Evolutionary conservation across 2,888 invertebrate genomes (phyloP).

Genomic region (Melolontha melolontha): DNA sequence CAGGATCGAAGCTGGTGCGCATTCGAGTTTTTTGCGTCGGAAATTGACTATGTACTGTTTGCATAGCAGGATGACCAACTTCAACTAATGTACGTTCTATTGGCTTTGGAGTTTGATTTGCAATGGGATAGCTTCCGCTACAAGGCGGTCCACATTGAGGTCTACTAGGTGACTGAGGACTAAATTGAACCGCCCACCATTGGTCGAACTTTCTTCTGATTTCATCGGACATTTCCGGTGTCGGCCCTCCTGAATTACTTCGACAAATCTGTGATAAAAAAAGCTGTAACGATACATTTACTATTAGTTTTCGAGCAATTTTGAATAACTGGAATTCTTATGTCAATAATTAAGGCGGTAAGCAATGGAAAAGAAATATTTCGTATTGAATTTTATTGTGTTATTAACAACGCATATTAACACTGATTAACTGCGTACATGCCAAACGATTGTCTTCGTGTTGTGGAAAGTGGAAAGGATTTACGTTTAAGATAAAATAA

Average conservation of each 20-base stretch:
- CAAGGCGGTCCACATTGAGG: constrained; percentile 66
- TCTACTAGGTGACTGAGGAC: constrained; percentile 67
- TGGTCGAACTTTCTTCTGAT: constrained; percentile 89
- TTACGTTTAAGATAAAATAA: too few relatives aligned
- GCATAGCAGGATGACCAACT: constrained; percentile 79
- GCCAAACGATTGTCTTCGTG: too few relatives aligned
- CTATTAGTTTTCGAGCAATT: constrained; percentile 13
- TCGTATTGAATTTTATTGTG: too few relatives aligned
- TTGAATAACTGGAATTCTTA: constrained; percentile 9
- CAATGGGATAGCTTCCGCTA: constrained; percentile 67
- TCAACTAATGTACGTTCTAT: constrained; percentile 69
- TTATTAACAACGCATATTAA: too few relatives aligned
- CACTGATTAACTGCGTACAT: too few relatives aligned
- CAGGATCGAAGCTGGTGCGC: constrained; percentile 97
- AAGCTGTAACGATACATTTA: constrained; percentile 69
- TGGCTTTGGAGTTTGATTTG: constrained; percentile 61
- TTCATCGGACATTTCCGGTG: constrained; percentile 84
- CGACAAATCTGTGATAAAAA: constrained; percentile 87
- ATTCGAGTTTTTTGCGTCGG: constrained; percentile 92
- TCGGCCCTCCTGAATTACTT: constrained; percentile 75
- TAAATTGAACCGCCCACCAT: constrained; percentile 87
- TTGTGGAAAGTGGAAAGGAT: too few relatives aligned
- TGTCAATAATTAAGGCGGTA: neutral
- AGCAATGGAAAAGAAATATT: too few relatives aligned
- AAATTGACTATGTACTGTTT: constrained; percentile 81